Evolutionary conservation across 1,140 invertebrate genomes (phyloP).

Genomic region (Rhopalosiphum maidis): DNA sequence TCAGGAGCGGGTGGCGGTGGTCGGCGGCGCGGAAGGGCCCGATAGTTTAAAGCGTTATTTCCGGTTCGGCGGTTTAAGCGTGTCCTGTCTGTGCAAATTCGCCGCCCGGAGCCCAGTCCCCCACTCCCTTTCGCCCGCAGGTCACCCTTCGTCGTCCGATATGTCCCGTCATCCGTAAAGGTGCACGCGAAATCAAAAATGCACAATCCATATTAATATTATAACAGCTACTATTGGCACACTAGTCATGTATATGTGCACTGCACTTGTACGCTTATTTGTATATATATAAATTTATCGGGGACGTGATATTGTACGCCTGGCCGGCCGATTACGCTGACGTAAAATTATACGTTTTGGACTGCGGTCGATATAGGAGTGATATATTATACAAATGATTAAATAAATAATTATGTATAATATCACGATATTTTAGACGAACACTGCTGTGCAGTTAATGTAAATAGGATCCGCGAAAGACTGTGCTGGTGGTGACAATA

Average conservation of each 20-base stretch:
- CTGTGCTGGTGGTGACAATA: too few species aligned
- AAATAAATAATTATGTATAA: too few species aligned
- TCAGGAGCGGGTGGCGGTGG: too few species aligned
- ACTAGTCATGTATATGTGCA: not conserved
- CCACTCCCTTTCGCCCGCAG: too few species aligned
- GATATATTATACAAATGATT: not conserved
- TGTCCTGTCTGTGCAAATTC: not conserved
- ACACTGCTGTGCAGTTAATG: not conserved
- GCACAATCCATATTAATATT: not conserved
- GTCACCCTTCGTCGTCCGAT: not conserved
- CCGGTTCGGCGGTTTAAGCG: not conserved
- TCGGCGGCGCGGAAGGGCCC: too few species aligned
- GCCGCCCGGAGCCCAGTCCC: not conserved
- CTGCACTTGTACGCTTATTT: not conserved
- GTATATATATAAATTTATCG: not conserved
- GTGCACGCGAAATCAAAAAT: not conserved
- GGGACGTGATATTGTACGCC: not conserved
- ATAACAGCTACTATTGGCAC: not conserved
- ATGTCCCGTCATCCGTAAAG: not conserved
- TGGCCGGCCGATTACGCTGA: not conserved
- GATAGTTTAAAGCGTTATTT: not conserved
- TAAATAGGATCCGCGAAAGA: not conserved
- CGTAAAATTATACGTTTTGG: not conserved
- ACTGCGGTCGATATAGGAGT: not conserved
- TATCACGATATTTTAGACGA: too few species aligned